A percentile compares a stretch with the other conserved stretches of the same genome.
phyloP scores from a whole-genome alignment of 2,113 vertebrate genomes.

The Lonchura striata region DNA sequence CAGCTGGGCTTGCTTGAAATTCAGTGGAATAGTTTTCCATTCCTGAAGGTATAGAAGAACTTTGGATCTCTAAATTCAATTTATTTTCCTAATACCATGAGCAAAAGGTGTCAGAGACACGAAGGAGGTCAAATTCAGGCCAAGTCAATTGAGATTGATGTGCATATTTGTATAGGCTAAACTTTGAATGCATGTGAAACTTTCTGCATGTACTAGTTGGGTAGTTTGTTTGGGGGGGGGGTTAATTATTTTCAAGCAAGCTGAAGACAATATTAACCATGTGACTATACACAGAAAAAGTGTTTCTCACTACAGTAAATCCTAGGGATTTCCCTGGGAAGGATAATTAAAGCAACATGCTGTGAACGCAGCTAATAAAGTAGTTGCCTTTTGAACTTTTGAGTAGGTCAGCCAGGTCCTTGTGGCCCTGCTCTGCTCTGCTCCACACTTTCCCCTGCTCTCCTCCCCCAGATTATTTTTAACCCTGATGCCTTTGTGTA shows the following conservation, averaged over 20 bases:
- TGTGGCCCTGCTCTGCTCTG: background rate
- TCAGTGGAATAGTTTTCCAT: background rate
- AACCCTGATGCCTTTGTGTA: background rate
- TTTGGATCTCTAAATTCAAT: background rate
- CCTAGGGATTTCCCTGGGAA: background rate
- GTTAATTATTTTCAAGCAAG: background rate
- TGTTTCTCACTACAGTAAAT: background rate
- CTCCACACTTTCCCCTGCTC: background rate
- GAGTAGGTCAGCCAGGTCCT: background rate
- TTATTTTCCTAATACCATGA: background rate
- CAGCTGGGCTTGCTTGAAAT: background rate
- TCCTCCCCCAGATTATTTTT: background rate
- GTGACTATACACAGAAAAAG: background rate
- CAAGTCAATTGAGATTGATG: background rate
- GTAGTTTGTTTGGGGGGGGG: background rate
- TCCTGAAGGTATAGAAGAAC: background rate
- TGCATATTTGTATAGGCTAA: background rate
- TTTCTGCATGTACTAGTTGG: background rate
- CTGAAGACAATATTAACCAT: background rate
- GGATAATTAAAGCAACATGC: slow-evolving; percentile 10
- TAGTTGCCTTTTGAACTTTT: background rate
- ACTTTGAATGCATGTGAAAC: background rate
- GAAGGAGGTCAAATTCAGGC: slow-evolving; percentile 14
- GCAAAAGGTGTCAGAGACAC: background rate
- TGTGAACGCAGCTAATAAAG: background rate